phyloP scores from a whole-genome alignment of 1,140 invertebrate species.

The Drosophila willistoni region DNA sequence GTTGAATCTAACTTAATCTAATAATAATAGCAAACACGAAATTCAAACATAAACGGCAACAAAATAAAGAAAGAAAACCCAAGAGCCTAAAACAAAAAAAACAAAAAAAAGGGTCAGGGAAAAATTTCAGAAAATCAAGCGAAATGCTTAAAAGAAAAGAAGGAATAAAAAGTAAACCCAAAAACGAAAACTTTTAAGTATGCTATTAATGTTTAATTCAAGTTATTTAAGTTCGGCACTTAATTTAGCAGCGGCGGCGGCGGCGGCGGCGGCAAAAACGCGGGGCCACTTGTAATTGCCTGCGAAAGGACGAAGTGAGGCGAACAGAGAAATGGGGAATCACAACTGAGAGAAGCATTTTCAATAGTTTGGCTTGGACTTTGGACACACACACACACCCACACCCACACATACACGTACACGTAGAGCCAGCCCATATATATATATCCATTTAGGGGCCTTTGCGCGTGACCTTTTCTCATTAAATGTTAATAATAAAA shows the following conservation, averaged over 20 bases:
- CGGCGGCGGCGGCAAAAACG: neutral
- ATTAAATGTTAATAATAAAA: conserved; percentile 79
- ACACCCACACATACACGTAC: neutral
- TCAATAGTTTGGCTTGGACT: conserved; percentile 30
- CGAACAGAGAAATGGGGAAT: neutral
- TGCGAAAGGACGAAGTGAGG: neutral
- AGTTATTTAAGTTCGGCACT: conserved; percentile 80
- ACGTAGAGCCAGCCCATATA: neutral
- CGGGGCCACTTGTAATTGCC: conserved; percentile 44
- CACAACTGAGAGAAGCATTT: conserved; percentile 13
- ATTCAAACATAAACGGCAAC: conserved; percentile 2
- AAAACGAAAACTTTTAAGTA: conserved; percentile 75
- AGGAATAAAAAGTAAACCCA: conserved; percentile 1
- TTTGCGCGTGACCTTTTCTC: conserved; percentile 76
- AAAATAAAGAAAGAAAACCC: neutral
- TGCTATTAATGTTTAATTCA: conserved; percentile 80
- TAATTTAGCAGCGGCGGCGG: conserved; percentile 58
- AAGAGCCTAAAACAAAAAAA: conserved; percentile 13
- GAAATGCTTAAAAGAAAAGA: conserved; percentile 27
- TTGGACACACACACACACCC: neutral
- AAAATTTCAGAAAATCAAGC: conserved; percentile 40
- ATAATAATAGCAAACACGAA: conserved; percentile 12
- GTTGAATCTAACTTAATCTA: conserved; percentile 2
- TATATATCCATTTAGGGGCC: conserved; percentile 3
- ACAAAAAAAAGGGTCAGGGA: conserved; percentile 14